Base-by-base conservation (phyloP, 1,140 invertebrate genomes). In the Drosophila micromelanica region DNA sequence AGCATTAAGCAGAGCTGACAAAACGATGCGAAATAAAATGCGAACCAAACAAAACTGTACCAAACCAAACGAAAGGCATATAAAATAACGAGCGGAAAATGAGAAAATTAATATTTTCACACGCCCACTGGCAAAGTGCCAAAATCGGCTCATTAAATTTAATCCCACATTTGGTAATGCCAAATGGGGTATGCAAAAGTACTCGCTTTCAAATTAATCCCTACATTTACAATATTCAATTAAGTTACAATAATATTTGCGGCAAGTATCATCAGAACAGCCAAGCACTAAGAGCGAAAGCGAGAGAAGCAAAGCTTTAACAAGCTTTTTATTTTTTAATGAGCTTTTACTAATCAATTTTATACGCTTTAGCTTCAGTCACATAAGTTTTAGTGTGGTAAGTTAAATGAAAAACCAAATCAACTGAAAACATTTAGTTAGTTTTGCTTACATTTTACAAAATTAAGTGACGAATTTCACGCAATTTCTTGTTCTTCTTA, bases 61-160 rank as follows among this genome's bases (percentile, higher is more conserved):
- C 13, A 49, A 62, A 54, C 43, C 32, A 35, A 84, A 78, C 73
- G 68, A 69, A 78, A 68, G 59, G 76, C 55, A 86, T 74, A 72
- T 63, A 69, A 78, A 81, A 78, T 72, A 81, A 81, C 61, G 76
- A 62, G 62, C 74, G 67, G 78, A 60, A 81, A 78, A 86, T 81
- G 82, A 59, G 63, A 76, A 87, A 81, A 86, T 86, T 86, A 86
- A 86, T 86, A 87, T 87, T 75, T 68, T 56, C 46, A 49, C 37
- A 52, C 45, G 27, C 30, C 35, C 42, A 15, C 23, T 43, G 56
- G 54, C 60, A 43, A 56, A 48, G 49, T 48, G 48, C 56, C 27
- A 45, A 69, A 63, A 74, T 59, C 59, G 59, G 46, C 59, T 62
- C 62, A 69, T 73, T 59, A 74, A 74, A 62, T 77, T 77, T 69